Base-by-base conservation (phyloP, 2,113 vertebrate genomes). In the Periophthalmus modestus region DNA sequence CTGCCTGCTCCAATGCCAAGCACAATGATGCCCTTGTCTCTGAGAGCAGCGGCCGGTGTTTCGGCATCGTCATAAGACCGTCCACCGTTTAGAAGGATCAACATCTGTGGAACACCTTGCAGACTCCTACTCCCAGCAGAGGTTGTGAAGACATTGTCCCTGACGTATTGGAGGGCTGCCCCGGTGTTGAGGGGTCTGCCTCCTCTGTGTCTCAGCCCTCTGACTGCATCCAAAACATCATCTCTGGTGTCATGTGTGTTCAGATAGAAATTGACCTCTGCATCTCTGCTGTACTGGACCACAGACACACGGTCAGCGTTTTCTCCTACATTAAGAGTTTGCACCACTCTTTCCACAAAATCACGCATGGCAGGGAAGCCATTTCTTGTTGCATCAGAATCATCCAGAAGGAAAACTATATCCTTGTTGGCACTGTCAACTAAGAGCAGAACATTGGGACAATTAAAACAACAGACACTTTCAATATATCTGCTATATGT, bases 61-160 rank as follows among this genome's bases (percentile, higher is more conserved):
- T 61, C 55, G 48, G 80, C 74, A 36, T 54, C 65, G 75, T 86
- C 84, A 43, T 15, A 59, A 13, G 87, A 88, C 47, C 50, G 70
- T 69, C 81, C 82, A 48, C 75, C 79, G 71, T 68, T 67, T 54
- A 77, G 66, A 57, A 79, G 47, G 59, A 89, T 21, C 73, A 95
- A 82, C 66, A 95, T 89, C 81, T 95, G 95, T 10, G 88, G 89
- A 76, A 95, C 88, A 0, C 92, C 90, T 10, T 95, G 93, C 61
- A 92, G 92, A 0, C 93, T 90, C 24, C 95, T 93, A 79, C 95
- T 94, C 5, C 95, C 95, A 5, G 93, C 89, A 0, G 89, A 83
- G 62, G 48, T 86, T 71, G 93, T 94, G 1, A 58, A 95, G 48
- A 95, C 73, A 33, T 89, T 72, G 15, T 79, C 89, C 80, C 81